These are phyloP conservation scores for Plusia festucae DNA, from an alignment of 2,888 invertebrate species.

Conservation along the genomic window DNA sequence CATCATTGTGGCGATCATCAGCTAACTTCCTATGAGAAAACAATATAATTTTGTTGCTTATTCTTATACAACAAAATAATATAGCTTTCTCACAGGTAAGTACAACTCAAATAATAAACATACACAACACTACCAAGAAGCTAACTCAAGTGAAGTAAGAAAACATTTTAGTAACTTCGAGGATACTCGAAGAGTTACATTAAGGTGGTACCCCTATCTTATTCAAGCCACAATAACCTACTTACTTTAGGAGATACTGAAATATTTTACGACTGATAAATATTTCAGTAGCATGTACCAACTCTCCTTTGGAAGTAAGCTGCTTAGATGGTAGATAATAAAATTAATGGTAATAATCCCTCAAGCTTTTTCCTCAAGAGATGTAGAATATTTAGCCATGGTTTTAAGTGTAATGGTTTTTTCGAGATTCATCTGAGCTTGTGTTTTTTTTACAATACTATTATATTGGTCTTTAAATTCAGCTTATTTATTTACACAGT, in stretches of 20 bases:
- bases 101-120: too few relatives aligned
- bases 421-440: slow-evolving; percentile 14
- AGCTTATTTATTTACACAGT: too few relatives aligned
- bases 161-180: slow-evolving; percentile 17
- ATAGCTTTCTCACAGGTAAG: too few relatives aligned
- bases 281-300: slow-evolving; percentile 47
- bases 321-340: slow-evolving; percentile 47
- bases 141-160: too few relatives aligned
- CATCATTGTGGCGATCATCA: too few relatives aligned
- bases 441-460: too few relatives aligned
- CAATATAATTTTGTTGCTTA: too few relatives aligned
- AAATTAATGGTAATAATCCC: slow-evolving; percentile 48
- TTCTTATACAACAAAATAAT: too few relatives aligned
- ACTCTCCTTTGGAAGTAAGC: slow-evolving; percentile 37
- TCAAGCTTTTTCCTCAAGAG: slow-evolving; percentile 16
- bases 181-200: slow-evolving; percentile 6
- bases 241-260: slow-evolving; percentile 44
- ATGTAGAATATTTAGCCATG: slow-evolving; percentile 26
- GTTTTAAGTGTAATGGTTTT: slow-evolving; percentile 9
- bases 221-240: slow-evolving; percentile 31
- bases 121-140: slow-evolving; percentile 40
- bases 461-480: too few relatives aligned
- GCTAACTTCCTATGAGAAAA: too few relatives aligned
- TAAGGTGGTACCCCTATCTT: slow-evolving; percentile 25
- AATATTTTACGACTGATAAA: slow-evolving; percentile 53